Base-by-base conservation (phyloP, 2,113 vertebrate genomes). In the Mastomys coucha region DNA sequence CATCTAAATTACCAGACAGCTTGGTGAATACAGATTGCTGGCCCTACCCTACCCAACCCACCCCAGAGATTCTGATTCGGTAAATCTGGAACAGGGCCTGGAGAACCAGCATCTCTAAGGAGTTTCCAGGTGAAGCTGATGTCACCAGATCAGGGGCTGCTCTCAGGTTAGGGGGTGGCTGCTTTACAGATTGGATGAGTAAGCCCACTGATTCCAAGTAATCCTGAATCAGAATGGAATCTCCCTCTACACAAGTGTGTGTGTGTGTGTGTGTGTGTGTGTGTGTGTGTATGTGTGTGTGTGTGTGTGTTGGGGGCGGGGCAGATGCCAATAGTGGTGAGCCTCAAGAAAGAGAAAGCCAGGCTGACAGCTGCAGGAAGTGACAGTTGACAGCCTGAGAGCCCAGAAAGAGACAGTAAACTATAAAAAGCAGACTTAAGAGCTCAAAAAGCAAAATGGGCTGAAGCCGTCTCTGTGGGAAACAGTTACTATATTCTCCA, bases 371-470 rank as follows among this genome's bases (percentile, higher is more conserved):
- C 96, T 95, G 97, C 65, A 94, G 97, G 97, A 97, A 97, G 96
- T 92, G 97, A 96, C 97, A 96, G 97, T 94, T 96, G 97, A 96
- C 96, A 97, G 93, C 88, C 96, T 28, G 51, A 58, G 17, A 96
- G 96, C 96, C 88, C 89, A 91, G 94, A 96, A 93, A 93, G 96
- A 96, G 96, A 94, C 95, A 94, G 95, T 91, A 93, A 96, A 97
- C 97, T 96, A 97, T 97, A 96, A 97, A 97, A 97, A 97, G 97
- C 97, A 91, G 97, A 82, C 91, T 42, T 10, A 78, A 88, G 95
- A 95, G 81, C 91, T 95, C 95, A 53, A 51, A 86, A 91, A 91
- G 91, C 87, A 88, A 87, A 85, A 93, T 56, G 17, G 49, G 76
- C 95, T 91, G 91, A 72, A 96, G 93, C 91, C 69, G 58, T 91